Conservation (phyloP, 2,888 invertebrate genomes). For the Erebia palarica region DNA sequence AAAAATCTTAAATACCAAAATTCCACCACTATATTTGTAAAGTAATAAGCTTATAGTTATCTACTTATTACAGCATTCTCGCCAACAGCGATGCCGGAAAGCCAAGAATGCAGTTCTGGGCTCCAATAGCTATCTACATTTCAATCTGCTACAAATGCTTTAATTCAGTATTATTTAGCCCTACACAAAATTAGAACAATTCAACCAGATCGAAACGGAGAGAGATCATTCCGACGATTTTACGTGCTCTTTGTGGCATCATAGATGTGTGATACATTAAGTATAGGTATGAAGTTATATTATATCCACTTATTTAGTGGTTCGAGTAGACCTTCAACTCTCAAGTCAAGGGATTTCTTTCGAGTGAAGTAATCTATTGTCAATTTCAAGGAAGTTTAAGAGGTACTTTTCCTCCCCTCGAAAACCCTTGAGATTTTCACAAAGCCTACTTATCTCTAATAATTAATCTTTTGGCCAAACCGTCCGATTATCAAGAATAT, state of each 20-base stretch:
- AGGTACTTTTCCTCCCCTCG: not conserved
- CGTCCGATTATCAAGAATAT: not conserved
- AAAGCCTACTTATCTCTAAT: not conserved
- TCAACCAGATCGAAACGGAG: not conserved
- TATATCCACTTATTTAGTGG: not conserved
- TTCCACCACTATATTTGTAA: not conserved
- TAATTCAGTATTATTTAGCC: not conserved
- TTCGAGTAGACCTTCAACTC: not conserved
- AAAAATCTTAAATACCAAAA: not conserved
- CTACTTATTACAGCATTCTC: not conserved
- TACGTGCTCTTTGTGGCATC: no score
- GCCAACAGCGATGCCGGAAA: not conserved
- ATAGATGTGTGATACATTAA: no score
- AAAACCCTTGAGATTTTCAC: not conserved
- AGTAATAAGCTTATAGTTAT: not conserved
- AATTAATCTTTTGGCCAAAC: not conserved
- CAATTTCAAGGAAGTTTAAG: not conserved
- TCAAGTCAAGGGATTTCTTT: not conserved
- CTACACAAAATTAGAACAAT: not conserved
- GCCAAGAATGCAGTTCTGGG: not conserved
- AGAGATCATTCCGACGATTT: no score
- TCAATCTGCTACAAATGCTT: not conserved
- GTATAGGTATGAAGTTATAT: no score
- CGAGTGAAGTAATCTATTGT: not conserved
- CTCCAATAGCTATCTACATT: not conserved